Percentiles rank a stretch among this genome's conserved stretches.
Evolutionary conservation across 1,140 invertebrate species (phyloP).

Genomic region (Nomia melanderi): DNA sequence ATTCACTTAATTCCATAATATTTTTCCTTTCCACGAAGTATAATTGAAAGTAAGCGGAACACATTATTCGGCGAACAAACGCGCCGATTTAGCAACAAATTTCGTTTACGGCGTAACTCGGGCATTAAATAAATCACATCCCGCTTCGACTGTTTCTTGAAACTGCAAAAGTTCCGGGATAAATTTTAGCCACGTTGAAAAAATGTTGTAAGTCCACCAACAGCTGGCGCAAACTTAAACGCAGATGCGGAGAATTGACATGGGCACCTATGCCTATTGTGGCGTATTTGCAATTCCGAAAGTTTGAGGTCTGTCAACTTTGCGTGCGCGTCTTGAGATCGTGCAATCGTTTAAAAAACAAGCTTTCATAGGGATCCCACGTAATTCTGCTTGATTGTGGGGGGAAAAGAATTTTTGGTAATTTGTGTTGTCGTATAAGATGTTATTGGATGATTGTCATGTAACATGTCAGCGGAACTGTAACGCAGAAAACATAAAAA

Average conservation of each 20-base stretch:
- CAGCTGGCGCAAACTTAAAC: slow-evolving; percentile 26
- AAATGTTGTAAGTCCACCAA: slow-evolving; percentile 3
- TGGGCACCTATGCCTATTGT: slow-evolving; percentile 13
- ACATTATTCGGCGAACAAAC: too few relatives aligned
- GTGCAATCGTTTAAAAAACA: slow-evolving; percentile 1
- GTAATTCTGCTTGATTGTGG: neutral
- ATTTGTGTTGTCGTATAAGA: too few relatives aligned
- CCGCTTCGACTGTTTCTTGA: neutral
- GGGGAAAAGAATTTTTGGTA: neutral
- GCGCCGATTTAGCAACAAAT: too few relatives aligned
- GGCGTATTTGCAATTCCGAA: slow-evolving; percentile 42
- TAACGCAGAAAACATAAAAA: too few relatives aligned
- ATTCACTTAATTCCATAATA: too few relatives aligned
- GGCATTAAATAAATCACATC: neutral
- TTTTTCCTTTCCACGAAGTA: too few relatives aligned
- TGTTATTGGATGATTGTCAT: too few relatives aligned
- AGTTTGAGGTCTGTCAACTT: slow-evolving; percentile 5
- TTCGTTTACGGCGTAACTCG: neutral
- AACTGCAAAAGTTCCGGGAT: neutral
- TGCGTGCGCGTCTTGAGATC: neutral
- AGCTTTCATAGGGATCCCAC: neutral
- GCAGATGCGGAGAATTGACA: slow-evolving; percentile 25
- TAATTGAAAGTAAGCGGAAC: too few relatives aligned
- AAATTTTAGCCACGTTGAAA: neutral
- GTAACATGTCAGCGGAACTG: too few relatives aligned